Base-by-base conservation (phyloP, 2,797 vertebrate species). In the Pachyuromys duprasi region DNA sequence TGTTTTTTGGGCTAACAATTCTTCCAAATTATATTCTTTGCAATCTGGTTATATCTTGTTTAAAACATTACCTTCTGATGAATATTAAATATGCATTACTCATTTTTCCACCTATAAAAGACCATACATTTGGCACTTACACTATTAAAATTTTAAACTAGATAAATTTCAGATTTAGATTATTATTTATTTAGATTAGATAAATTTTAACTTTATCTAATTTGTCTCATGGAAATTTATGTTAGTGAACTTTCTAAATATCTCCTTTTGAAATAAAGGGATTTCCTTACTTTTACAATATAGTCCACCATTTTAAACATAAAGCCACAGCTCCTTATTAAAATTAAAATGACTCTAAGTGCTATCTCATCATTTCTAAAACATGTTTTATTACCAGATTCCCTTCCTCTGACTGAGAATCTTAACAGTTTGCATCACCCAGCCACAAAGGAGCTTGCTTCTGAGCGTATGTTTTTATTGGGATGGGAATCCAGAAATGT, bases 131-230 rank as follows among this genome's bases (percentile, higher is more conserved):
- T 83, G 49, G 13, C 39, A 93, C 49, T 95, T 95, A 78, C 7
- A n/a, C 60, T 76, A 84, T 83, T 90, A 86, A 87, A 75, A 82
- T 86, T 57, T 92, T 84, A 78, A 67, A 60, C 28, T n/a, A n/a
- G n/a, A n/a, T n/a, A n/a, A n/a, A n/a, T n/a, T n/a, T n/a, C n/a
- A n/a, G n/a, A n/a, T n/a, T n/a, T n/a, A n/a, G n/a, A n/a, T n/a
- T n/a, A n/a, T n/a, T n/a, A n/a, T n/a, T n/a, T n/a, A n/a, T n/a
- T n/a, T n/a, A n/a, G n/a, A n/a, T n/a, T n/a, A n/a, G n/a, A n/a
- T n/a, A n/a, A n/a, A n/a, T n/a, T n/a, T 92, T 92, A 84, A 65
- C 4, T 86, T 80, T 67, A 78, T 76, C 74, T 84, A 93, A 79
- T 92, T 91, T 26, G 60, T 70, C 5, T 74, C 6, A 6, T 39